Base-by-base conservation (phyloP, 2,888 invertebrate species). In the Hypercompe scribonia region DNA sequence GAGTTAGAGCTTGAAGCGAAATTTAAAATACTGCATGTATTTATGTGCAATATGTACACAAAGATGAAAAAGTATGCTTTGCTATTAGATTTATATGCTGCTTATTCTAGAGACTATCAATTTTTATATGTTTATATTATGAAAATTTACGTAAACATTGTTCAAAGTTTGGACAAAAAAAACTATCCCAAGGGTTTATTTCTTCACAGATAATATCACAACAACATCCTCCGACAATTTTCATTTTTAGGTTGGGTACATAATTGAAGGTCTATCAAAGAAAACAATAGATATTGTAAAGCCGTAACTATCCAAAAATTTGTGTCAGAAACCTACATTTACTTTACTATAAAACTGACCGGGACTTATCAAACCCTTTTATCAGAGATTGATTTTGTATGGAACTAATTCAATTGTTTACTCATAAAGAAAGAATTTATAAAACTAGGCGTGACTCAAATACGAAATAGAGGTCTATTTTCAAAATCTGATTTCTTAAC, bases 301-400 rank as follows among this genome's bases (percentile, higher is more conserved):
- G 58, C 5, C 28, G 46, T 4, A 46, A 18, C 46, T n/a, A 54
- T 54, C 10, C 3, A 68, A 28, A 34, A 54, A 18, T 10, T 42
- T 69, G 24, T 36, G 42, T 31, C 42, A 24, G 42, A 54, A n/a
- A 54, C 34, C 68, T 68, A 58, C 58, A 54, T 50, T 68, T 68
- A 58, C 58, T 28, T 58, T 36, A 58, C 36, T 58, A 21, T 31
- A 68, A 68, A 61, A 68, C 34, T 68, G 24, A 50, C 8, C 36
- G 28, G 28, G 54, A 68, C 39, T 68, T 61, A 28, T 58, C 21
- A 39, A 42, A 61, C 58, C 39, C 68, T 68, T 68, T 68, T 61
- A 58, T 58, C 39, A 21, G 31, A 61, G 68, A 68, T 54, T 54
- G 58, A 68, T 39, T 61, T 36, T 39, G 68, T 21, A 58, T 68